Evolutionary conservation across 2,888 invertebrate species (phyloP).

Genomic region (Pteria penguin): DNA sequence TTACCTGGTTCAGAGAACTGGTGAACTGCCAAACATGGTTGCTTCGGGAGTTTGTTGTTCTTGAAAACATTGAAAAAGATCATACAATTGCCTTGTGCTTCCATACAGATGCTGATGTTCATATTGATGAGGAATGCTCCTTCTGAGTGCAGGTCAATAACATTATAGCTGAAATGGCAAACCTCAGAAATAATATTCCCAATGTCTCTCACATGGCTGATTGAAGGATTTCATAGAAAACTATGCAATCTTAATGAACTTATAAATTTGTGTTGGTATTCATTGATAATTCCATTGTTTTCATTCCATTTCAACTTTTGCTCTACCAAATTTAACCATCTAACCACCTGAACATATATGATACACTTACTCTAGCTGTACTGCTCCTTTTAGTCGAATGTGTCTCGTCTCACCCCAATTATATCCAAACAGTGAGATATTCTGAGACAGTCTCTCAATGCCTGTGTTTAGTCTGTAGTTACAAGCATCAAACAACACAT

Average conservation of each 20-base stretch:
- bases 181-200: too few relatives aligned
- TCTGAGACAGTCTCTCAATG: slow-evolving; percentile 48
- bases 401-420: slow-evolving; percentile 34
- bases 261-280: too few relatives aligned
- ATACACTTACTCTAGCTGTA: background rate
- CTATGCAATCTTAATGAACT: too few relatives aligned
- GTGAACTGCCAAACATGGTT: slow-evolving; percentile 20
- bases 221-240: too few relatives aligned
- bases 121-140: background rate
- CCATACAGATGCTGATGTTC: slow-evolving; percentile 15
- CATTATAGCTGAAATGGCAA: background rate
- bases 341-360: too few relatives aligned
- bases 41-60: slow-evolving; percentile 35
- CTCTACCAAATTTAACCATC: too few relatives aligned
- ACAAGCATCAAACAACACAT: slow-evolving; percentile 49
- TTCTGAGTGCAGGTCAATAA: background rate
- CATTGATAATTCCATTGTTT: too few relatives aligned
- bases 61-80: slow-evolving; percentile 13
- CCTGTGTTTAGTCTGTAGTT: slow-evolving; percentile 41
- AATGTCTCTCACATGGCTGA: too few relatives aligned
- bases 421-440: slow-evolving; percentile 43
- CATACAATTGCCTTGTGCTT: slow-evolving; percentile 16
- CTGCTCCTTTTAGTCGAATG: background rate
- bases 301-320: too few relatives aligned
- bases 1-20: slow-evolving; percentile 30